phyloP scores from a whole-genome alignment of 2,888 invertebrate species.

The Acronicta alni region DNA sequence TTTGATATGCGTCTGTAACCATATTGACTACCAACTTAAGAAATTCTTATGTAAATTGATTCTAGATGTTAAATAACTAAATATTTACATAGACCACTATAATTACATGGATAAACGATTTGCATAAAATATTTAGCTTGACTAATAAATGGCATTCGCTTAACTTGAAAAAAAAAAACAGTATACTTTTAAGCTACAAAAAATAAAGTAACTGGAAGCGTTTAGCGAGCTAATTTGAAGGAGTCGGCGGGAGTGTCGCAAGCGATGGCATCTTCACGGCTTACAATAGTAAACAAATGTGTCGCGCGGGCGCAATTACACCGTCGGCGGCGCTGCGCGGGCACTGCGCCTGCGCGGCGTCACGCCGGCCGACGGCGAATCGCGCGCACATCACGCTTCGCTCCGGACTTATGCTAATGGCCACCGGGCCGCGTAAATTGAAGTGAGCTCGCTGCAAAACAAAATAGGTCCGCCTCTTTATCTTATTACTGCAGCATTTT shows the following conservation, averaged over 20 bases:
- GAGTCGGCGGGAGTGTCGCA: constrained; percentile 76
- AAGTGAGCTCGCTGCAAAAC: constrained; percentile 84
- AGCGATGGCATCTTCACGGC: constrained; percentile 88
- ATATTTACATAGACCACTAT: constrained; percentile 49
- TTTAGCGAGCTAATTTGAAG: constrained; percentile 85
- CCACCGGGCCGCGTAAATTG: constrained; percentile 86
- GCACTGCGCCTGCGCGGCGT: constrained; percentile 55
- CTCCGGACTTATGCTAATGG: constrained; percentile 88
- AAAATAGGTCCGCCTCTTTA: constrained; percentile 87
- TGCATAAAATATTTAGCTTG: constrained; percentile 35
- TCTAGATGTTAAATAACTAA: constrained; percentile 46
- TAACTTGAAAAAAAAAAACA: constrained; percentile 33
- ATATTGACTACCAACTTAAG: constrained; percentile 42
- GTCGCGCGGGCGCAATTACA: constrained; percentile 85
- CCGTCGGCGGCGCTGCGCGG: constrained; percentile 59
- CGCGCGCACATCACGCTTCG: constrained; percentile 84
- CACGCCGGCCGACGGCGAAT: constrained; percentile 77
- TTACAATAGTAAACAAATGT: constrained; percentile 89
- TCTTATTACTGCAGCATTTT: constrained; percentile 82
- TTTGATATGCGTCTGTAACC: constrained; percentile 49
- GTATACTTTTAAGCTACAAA: constrained; percentile 35
- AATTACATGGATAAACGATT: constrained; percentile 38
- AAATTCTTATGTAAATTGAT: constrained; percentile 54
- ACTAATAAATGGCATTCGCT: constrained; percentile 21
- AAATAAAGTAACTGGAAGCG: constrained; percentile 56